Evolutionary conservation across 1,140 invertebrate species (phyloP).

Genomic region (Tribolium madens): DNA sequence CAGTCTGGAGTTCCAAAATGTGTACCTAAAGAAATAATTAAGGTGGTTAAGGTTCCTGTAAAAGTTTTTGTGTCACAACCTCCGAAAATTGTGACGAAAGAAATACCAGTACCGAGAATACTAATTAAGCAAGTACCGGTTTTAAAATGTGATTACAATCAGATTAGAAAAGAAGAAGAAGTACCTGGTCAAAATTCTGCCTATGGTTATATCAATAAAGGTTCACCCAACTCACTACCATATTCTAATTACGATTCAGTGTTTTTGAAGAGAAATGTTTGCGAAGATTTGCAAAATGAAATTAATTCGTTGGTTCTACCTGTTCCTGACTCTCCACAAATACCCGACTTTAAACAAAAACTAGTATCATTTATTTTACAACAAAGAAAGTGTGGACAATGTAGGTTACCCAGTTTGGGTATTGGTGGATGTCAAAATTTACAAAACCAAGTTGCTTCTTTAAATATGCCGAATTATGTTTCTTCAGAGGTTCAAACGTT

Average conservation of each 20-base stretch:
- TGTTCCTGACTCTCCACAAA: not conserved
- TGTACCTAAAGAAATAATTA: no score
- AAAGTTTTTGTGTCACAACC: no score
- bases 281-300: not conserved
- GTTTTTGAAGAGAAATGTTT: not conserved
- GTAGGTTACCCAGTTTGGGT: not conserved
- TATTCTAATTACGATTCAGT: not conserved
- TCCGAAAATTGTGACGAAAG: no score
- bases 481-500: not conserved
- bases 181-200: no score
- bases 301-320: not conserved
- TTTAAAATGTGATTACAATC: no score
- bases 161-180: no score
- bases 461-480: not conserved
- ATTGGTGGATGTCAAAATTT: not conserved
- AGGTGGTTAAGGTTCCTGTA: no score
- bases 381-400: not conserved
- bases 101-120: no score
- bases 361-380: not conserved
- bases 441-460: not conserved
- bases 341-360: not conserved
- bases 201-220: no score
- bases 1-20: no score
- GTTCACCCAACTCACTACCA: no score
- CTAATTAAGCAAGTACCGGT: no score